phyloP scores from a whole-genome alignment of 2,797 vertebrate species.

The Enteromius anoplus region DNA sequence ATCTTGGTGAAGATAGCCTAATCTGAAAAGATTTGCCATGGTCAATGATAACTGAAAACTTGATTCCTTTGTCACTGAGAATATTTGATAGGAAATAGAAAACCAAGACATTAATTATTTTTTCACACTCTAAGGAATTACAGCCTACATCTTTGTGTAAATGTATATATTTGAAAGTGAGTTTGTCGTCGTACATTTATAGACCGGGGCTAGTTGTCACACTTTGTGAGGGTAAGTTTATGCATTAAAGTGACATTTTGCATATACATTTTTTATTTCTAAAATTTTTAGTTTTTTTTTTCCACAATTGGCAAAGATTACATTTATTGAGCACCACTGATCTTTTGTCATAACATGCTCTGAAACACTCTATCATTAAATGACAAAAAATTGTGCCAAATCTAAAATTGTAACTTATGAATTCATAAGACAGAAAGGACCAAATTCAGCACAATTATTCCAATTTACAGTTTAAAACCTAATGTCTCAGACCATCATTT shows the following conservation, averaged over 20 bases:
- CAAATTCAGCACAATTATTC: not conserved
- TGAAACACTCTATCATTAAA: not conserved
- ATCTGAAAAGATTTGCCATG: not conserved
- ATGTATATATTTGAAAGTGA: not conserved
- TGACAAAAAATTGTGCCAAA: not conserved
- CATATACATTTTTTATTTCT: not conserved
- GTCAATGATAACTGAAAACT: not conserved
- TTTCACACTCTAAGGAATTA: not conserved
- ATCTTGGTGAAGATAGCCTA: not conserved
- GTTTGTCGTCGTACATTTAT: not conserved
- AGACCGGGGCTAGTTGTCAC: not conserved
- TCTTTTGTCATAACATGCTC: not conserved
- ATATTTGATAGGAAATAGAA: not conserved
- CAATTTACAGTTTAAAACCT: not conserved
- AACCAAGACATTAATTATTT: not conserved
- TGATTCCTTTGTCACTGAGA: not conserved
- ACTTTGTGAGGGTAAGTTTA: not conserved
- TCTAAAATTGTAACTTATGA: not conserved
- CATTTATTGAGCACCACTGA: not conserved
- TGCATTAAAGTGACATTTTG: not conserved
- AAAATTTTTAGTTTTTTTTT: not conserved
- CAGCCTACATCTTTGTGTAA: not conserved
- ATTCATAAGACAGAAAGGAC: not conserved
- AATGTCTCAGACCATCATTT: not conserved
- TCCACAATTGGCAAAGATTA: not conserved